Conservation (phyloP, 2,797 vertebrate species). For the Danio tinwini region DNA sequence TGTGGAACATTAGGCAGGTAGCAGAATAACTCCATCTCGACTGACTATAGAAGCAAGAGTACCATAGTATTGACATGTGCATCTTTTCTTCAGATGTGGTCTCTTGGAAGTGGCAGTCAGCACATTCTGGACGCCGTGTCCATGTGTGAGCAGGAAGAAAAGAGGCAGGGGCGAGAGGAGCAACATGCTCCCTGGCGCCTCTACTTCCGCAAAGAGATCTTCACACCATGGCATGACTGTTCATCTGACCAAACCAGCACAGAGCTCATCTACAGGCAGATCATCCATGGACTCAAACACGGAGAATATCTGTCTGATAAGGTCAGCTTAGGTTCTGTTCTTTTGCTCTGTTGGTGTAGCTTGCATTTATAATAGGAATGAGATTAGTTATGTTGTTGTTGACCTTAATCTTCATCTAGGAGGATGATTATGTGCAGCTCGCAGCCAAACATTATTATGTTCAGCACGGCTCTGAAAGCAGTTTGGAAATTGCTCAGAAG, state of each 20-base stretch:
- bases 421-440: conserved; percentile 87
- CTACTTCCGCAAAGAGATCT: conserved; percentile 91
- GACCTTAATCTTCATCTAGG: conserved; percentile 71
- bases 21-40: too few relatives aligned
- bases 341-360: not conserved
- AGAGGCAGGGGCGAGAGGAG: conserved; percentile 80
- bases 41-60: not conserved
- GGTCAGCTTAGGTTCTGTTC: conserved; percentile 69
- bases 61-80: not conserved
- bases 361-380: not conserved
- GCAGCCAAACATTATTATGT: conserved; percentile 87
- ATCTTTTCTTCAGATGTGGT: conserved; percentile 83
- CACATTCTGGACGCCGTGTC: conserved; percentile 91
- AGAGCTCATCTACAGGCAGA: conserved; percentile 89
- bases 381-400: not conserved
- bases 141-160: conserved; percentile 92
- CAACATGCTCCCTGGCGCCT: conserved; percentile 85
- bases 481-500: conserved; percentile 70
- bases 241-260: conserved; percentile 84
- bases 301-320: conserved; percentile 88
- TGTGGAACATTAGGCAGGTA: too few relatives aligned
- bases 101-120: conserved; percentile 82
- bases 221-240: conserved; percentile 91
- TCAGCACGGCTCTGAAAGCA: conserved; percentile 74
- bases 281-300: conserved; percentile 84